These are phyloP conservation scores for Drosophila punjabiensis DNA, from an alignment of 1,140 invertebrate genomes.

Conservation along the genomic window DNA sequence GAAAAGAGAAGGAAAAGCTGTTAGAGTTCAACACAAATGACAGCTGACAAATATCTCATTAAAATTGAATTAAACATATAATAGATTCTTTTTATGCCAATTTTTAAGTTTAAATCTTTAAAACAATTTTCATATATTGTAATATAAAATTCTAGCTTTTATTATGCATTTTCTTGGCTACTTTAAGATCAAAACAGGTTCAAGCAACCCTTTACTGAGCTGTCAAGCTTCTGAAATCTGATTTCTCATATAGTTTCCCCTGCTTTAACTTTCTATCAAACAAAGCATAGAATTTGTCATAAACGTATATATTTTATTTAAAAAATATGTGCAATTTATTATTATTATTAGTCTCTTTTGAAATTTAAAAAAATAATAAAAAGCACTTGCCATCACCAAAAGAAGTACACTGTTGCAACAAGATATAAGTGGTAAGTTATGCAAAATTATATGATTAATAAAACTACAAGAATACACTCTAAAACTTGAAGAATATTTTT, in stretches of 20 bases:
- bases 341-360: background rate
- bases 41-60: slow-evolving; percentile 4
- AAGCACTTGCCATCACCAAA: background rate
- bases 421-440: background rate
- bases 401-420: background rate
- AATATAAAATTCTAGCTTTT: too few relatives aligned
- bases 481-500: background rate
- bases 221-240: background rate
- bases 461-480: background rate
- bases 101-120: too few relatives aligned
- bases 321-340: background rate
- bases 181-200: too few relatives aligned
- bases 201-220: background rate
- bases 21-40: slow-evolving; percentile 52
- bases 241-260: background rate
- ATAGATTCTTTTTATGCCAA: too few relatives aligned
- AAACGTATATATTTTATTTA: background rate
- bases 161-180: too few relatives aligned
- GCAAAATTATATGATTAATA: background rate
- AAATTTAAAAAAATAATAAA: background rate
- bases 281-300: background rate
- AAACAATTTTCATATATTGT: too few relatives aligned
- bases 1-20: slow-evolving; percentile 11
- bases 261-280: background rate
- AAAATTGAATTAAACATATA: too few relatives aligned